phyloP scores from a whole-genome alignment of 1,140 invertebrate species.

The Trachymyrmex cornetzi region DNA sequence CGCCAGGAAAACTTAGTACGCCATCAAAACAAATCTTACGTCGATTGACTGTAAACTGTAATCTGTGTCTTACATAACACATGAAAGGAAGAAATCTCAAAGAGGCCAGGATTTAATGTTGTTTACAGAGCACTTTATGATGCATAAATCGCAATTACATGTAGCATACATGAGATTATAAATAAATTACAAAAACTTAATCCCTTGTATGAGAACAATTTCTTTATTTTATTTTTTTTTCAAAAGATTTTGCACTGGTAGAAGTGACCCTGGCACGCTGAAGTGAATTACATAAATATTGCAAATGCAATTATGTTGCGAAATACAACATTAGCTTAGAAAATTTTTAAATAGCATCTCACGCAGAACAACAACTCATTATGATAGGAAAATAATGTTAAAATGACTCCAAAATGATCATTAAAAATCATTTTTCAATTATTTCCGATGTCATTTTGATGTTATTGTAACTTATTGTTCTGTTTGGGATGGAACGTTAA shows the following conservation, averaged over 20 bases:
- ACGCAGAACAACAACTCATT: too few relatives aligned
- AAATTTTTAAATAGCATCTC: neutral
- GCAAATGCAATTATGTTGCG: neutral
- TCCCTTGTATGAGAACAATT: neutral
- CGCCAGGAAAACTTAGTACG: constrained; percentile 19
- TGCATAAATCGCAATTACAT: neutral
- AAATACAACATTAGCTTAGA: neutral
- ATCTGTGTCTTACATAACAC: constrained; percentile 79
- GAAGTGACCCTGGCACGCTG: neutral
- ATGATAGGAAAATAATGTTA: too few relatives aligned
- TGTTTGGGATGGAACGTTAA: too few relatives aligned
- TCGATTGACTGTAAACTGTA: constrained; percentile 42
- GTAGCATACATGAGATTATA: too few relatives aligned
- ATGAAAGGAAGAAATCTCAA: constrained; percentile 34
- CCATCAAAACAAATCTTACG: constrained; percentile 70
- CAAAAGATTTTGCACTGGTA: neutral
- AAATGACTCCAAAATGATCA: too few relatives aligned
- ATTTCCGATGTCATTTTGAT: too few relatives aligned
- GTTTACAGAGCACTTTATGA: neutral
- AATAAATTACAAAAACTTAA: neutral
- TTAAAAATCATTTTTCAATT: too few relatives aligned
- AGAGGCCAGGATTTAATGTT: neutral
- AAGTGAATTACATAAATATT: constrained; percentile 22
- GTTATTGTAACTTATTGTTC: too few relatives aligned
- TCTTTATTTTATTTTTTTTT: neutral